These are phyloP conservation scores for Notothenia rossii DNA, from an alignment of 2,113 vertebrate species.

Conservation along the genomic window DNA sequence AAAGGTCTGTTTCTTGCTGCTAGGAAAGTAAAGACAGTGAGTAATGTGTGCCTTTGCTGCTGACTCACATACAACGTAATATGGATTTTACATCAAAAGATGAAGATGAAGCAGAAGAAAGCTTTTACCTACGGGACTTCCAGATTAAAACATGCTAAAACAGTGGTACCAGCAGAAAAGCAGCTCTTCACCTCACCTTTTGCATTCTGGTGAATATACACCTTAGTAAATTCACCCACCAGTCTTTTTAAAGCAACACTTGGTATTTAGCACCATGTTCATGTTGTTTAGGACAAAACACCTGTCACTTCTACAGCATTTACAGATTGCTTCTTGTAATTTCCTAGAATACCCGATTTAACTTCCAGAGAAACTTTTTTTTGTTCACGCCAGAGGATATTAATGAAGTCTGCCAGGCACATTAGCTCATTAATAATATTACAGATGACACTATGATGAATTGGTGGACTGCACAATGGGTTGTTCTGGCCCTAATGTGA, in stretches of 20 bases:
- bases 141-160: conserved; percentile 10
- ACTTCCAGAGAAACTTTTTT: conserved; percentile 56
- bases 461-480: conserved; percentile 64
- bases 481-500: conserved; percentile 66
- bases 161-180: conserved; percentile 24
- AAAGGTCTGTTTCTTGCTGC: neutral
- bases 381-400: conserved; percentile 56
- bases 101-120: conserved; percentile 42
- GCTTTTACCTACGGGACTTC: conserved; percentile 6
- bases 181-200: neutral
- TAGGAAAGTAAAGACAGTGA: conserved; percentile 4
- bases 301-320: conserved; percentile 30
- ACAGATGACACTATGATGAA: conserved; percentile 75
- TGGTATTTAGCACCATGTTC: conserved; percentile 15
- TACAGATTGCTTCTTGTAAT: conserved; percentile 46
- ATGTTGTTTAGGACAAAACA: conserved; percentile 7
- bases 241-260: neutral
- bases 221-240: neutral
- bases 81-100: conserved; percentile 40
- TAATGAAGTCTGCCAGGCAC: conserved; percentile 67
- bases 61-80: conserved; percentile 32
- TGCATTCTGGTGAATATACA: conserved; percentile 12
- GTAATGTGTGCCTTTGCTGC: conserved; percentile 22
- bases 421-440: conserved; percentile 73
- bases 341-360: conserved; percentile 45